Base-by-base conservation (phyloP, 35 echinoderm and acorn worm genomes). In the Chiridota heheva region DNA sequence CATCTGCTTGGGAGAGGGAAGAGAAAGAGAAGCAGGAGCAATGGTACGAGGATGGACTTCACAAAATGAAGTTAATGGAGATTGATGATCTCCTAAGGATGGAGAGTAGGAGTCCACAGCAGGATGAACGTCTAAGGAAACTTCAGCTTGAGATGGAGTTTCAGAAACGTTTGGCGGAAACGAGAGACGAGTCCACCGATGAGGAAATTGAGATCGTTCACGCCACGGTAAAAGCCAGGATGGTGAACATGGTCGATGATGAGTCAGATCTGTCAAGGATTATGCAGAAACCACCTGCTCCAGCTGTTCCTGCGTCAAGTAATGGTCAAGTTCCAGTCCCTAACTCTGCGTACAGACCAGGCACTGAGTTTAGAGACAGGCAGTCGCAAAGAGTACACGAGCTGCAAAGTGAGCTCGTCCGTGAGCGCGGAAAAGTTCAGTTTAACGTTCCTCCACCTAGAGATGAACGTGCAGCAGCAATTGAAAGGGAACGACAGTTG, bases 1-100 rank as follows among this genome's bases (percentile, higher is more conserved):
- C 84, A 30, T 98, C 89, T 29, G 80, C 95, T 25, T 92, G 95
- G 95, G 64, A 85, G 38, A 36, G 84, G 48, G 95, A 98, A 20
- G 72, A 75, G 36, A 83, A 87, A 44, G 82, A 89, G 58, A 83
- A 82, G 58, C 53, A 88, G 62, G 85, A 88, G 34, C 65, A 88
- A 36, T 49, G 63, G 44, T 47, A 88, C 15, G 94, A 97, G 43
- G 66, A 84, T 27, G 77, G 82, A 44, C 36, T 91, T 31, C 73
- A 87, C 40, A 76, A 60, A 27, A 73, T 81, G 64, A 57, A 83
- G 46, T 66, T 77, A 29, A 68, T 77, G 32, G 88, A 91, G 41
- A 88, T 97, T 58, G 84, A 87, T 0, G 80, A 91, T 40, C 66
- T 97, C 25, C 63, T 72, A 38, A 39, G 72, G 42, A 67, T 78